These are phyloP conservation scores for Clytia hemisphaerica DNA, from an alignment of 30 jellyfish, hydroid and myxozoan species.

Conservation along the genomic window DNA sequence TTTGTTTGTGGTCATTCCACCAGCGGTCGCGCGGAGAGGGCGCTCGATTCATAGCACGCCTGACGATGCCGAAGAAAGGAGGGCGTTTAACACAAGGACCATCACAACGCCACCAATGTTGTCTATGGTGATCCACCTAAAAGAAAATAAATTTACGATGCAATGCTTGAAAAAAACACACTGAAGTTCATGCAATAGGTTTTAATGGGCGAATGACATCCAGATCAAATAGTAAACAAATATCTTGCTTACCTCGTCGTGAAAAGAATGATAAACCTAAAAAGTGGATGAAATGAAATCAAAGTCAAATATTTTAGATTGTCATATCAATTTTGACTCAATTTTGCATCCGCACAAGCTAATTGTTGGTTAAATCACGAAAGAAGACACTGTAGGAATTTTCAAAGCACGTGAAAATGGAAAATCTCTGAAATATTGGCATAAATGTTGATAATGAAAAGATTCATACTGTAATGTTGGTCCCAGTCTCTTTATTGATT, in stretches of 20 bases:
- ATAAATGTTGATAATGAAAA: neutral
- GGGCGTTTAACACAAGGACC: slow-evolving; percentile 86
- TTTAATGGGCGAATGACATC: neutral
- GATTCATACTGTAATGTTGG: slow-evolving; percentile 69
- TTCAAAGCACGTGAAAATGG: too few species aligned
- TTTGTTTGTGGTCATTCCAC: slow-evolving; percentile 70
- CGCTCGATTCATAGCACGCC: slow-evolving; percentile 90
- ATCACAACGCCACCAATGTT: slow-evolving; percentile 98
- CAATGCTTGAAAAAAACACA: neutral
- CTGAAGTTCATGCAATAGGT: neutral
- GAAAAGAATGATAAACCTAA: slow-evolving; percentile 88
- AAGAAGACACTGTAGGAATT: too few species aligned
- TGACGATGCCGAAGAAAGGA: slow-evolving; percentile 77
- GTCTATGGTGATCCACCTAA: slow-evolving; percentile 72
- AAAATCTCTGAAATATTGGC: too few species aligned
- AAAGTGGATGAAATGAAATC: neutral
- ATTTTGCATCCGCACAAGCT: neutral
- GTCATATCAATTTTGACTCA: neutral
- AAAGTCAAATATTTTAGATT: neutral
- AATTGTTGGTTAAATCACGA: too few species aligned
- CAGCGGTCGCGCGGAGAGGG: slow-evolving; percentile 88
- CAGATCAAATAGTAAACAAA: neutral
- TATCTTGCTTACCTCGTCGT: slow-evolving; percentile 87
- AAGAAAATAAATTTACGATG: neutral
- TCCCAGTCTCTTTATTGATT: slow-evolving; percentile 84